Base-by-base conservation (phyloP, 2,888 invertebrate species). In the Labia minor region DNA sequence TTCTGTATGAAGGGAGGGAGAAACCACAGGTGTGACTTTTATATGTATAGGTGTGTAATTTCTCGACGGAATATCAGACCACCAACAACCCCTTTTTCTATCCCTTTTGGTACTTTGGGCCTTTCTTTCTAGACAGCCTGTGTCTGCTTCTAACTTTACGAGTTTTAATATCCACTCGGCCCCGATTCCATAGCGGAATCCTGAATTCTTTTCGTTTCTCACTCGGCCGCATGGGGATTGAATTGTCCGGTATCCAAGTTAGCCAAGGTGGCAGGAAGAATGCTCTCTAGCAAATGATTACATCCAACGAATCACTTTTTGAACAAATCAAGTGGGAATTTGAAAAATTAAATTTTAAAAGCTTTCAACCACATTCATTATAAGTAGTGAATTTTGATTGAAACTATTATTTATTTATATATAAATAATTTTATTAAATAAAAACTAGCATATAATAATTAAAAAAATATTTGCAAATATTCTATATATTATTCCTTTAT, bases 31-130 rank as follows among this genome's bases (percentile, higher is more conserved):
- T 67, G 69, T 66, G 66, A 64, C 68, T 68, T 67, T 70, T 68
- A 68, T 68, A n/a, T n/a, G n/a, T n/a, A 65, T 66, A 65, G 65
- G 65, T 64, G 67, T 61, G 68, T 70, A 70, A 68, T 70, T 68
- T 66, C 68, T 63, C 67, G 21, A 21, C 19, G 26, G 61, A 61
- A 63, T 64, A 66, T 62, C 62, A 68, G 66, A 66, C 21, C 63
- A 21, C 63, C 63, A 11, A 2, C 1, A 18, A 10, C 6, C n/a
- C 37, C n/a, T 19, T 2, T 37, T 37, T 16, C 14, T 26, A 37
- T 19, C 10, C 63, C 63, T 21, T 49, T 49, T 14, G 14, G 49
- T 18, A 33, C 37, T 49, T 49, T 49, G 49, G 49, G 37, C 65
- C 37, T 19, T 49, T 49, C 37, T 26, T 18, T 6, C 26, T 21